Evolutionary conservation across 2,113 vertebrate genomes (phyloP).

Genomic region (Cyphotilapia sp.): DNA sequence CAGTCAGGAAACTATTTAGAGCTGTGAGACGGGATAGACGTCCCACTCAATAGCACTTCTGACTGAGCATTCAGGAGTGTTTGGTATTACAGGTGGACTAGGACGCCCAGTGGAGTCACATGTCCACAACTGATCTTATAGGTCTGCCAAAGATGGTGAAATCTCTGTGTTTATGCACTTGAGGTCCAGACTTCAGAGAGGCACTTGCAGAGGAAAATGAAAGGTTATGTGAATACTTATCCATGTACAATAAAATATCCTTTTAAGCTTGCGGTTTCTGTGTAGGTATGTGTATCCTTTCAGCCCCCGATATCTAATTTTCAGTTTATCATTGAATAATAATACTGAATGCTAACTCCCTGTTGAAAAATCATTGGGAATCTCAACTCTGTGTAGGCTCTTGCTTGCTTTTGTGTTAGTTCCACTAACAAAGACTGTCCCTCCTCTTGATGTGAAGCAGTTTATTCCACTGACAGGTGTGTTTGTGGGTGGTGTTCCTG

Average conservation of each 20-base stretch:
- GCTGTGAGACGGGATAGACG: conserved; percentile 20
- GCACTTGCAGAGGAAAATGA: background rate
- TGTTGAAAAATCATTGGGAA: background rate
- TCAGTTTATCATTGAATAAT: background rate
- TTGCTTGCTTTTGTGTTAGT: background rate
- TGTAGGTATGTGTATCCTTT: background rate
- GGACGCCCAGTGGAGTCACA: conserved; percentile 24
- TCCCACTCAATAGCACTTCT: background rate
- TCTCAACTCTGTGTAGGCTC: background rate
- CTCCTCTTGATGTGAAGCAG: background rate
- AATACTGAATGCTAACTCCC: background rate
- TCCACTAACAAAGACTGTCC: background rate
- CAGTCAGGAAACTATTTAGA: conserved; percentile 31
- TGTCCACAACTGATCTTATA: conserved; percentile 16
- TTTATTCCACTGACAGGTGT: background rate
- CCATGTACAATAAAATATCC: conserved; percentile 1
- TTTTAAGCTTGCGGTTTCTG: background rate
- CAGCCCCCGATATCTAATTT: background rate
- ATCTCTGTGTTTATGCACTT: background rate
- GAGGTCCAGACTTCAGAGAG: background rate
- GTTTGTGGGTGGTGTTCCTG: background rate
- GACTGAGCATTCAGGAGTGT: background rate
- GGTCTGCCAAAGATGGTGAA: conserved; percentile 13
- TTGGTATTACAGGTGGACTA: conserved; percentile 45
- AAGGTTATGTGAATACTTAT: background rate